A percentile compares a stretch with the other conserved stretches of the same genome.
These are phyloP conservation scores for Berghia stephanieae DNA, from an alignment of 1,140 invertebrate species.

Conservation along the genomic window DNA sequence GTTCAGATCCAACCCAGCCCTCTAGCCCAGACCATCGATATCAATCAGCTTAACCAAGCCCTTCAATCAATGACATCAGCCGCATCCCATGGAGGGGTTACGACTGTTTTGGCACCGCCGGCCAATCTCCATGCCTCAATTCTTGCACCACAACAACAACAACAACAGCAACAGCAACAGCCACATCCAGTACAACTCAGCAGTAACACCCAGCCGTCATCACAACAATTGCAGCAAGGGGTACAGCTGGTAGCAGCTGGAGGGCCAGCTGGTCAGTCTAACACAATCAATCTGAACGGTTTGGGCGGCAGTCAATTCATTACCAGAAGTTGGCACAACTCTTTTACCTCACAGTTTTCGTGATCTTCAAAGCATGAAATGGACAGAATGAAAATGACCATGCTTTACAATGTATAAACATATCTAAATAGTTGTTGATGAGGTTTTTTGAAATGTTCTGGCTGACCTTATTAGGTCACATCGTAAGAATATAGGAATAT, in stretches of 20 bases:
- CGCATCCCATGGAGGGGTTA: constrained; percentile 35
- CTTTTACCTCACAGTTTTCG: constrained; percentile 18
- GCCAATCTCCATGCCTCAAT: constrained; percentile 14
- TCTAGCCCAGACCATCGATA: constrained; percentile 58
- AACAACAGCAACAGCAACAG: constrained; percentile 14
- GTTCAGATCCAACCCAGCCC: constrained; percentile 49
- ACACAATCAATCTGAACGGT: constrained; percentile 25
- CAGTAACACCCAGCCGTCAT: constrained; percentile 37
- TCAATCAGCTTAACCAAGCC: constrained; percentile 61
- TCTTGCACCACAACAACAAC: constrained; percentile 9
- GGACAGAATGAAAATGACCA: too few relatives aligned
- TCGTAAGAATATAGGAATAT: too few relatives aligned
- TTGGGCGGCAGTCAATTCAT: constrained; percentile 28
- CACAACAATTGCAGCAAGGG: too few relatives aligned
- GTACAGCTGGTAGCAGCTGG: too few relatives aligned
- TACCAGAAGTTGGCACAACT: constrained; percentile 4
- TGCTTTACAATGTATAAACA: too few relatives aligned
- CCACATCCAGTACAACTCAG: constrained; percentile 36
- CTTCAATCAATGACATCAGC: constrained; percentile 51
- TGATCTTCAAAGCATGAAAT: too few relatives aligned
- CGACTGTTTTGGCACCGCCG: constrained; percentile 28
- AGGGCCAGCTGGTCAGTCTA: too few relatives aligned
- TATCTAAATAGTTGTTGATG: too few relatives aligned
- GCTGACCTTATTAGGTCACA: too few relatives aligned
- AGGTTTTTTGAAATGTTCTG: too few relatives aligned